phyloP scores from a whole-genome alignment of 2,113 vertebrate genomes.

The Rallus limicola region DNA sequence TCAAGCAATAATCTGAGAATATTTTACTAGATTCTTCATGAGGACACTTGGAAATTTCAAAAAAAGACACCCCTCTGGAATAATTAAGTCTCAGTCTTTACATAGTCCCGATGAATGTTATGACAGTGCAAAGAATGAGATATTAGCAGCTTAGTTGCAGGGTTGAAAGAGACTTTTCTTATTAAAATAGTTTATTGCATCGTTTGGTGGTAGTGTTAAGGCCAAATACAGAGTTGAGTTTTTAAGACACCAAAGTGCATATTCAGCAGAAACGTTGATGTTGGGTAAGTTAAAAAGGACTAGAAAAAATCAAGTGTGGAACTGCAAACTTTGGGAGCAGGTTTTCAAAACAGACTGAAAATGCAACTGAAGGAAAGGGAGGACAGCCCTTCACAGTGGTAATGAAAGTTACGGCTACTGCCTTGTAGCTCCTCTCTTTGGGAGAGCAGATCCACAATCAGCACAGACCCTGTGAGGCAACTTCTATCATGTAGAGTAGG shows the following conservation, averaged over 20 bases:
- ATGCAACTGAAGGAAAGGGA: neutral
- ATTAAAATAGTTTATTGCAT: neutral
- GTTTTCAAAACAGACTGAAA: neutral
- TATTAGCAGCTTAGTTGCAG: neutral
- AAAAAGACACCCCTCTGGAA: neutral
- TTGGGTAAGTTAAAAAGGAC: neutral
- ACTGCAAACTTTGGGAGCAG: fast-evolving
- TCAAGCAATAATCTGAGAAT: neutral
- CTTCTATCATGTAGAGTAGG: fast-evolving
- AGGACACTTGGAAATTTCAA: slow-evolving; percentile 9
- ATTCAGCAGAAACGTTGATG: neutral
- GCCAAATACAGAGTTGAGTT: neutral
- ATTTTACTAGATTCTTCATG: neutral
- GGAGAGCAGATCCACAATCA: fast-evolving
- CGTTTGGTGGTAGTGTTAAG: neutral
- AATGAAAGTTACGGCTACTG: neutral
- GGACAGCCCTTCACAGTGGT: neutral
- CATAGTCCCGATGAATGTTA: neutral
- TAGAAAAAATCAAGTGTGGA: neutral
- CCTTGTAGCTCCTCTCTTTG: fast-evolving
- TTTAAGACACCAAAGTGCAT: neutral
- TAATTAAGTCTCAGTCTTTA: neutral
- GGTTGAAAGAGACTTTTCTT: neutral
- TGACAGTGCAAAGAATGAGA: neutral
- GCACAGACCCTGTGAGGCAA: neutral